Evolutionary conservation across 1,140 invertebrate genomes (phyloP).

Genomic region (Vanessa tameamea): DNA sequence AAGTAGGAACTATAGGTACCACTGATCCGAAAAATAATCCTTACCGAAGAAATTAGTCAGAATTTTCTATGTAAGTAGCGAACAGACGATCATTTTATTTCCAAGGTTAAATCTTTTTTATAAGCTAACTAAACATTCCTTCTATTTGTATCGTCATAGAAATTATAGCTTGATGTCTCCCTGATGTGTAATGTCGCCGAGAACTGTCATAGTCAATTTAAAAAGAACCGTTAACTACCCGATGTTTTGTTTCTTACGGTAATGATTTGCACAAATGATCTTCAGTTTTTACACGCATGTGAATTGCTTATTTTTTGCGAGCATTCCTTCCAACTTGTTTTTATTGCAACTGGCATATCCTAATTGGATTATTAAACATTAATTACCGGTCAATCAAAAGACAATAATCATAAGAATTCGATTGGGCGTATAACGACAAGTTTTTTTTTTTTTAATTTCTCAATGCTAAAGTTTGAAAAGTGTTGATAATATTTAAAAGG

Average conservation of each 20-base stretch:
- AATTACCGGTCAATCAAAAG: constrained; percentile 14
- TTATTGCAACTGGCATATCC: constrained; percentile 14
- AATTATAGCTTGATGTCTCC: background rate
- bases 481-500: background rate
- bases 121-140: too few relatives aligned
- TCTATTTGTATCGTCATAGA: background rate
- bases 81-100: too few relatives aligned
- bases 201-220: background rate
- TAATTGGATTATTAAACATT: constrained; percentile 17
- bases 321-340: constrained; percentile 11
- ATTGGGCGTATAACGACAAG: constrained; percentile 8
- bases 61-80: too few relatives aligned
- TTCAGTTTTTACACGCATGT: constrained; percentile 4
- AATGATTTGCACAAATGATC: constrained; percentile 15
- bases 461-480: background rate
- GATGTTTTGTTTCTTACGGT: constrained; percentile 12
- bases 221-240: constrained; percentile 10
- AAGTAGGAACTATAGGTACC: too few relatives aligned
- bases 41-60: too few relatives aligned
- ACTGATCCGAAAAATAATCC: too few relatives aligned
- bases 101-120: too few relatives aligned
- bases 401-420: constrained; percentile 15
- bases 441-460: background rate
- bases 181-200: background rate
- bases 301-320: constrained; percentile 12